Base-by-base conservation (phyloP, 2,113 vertebrate genomes). In the Oryzias javanicus region DNA sequence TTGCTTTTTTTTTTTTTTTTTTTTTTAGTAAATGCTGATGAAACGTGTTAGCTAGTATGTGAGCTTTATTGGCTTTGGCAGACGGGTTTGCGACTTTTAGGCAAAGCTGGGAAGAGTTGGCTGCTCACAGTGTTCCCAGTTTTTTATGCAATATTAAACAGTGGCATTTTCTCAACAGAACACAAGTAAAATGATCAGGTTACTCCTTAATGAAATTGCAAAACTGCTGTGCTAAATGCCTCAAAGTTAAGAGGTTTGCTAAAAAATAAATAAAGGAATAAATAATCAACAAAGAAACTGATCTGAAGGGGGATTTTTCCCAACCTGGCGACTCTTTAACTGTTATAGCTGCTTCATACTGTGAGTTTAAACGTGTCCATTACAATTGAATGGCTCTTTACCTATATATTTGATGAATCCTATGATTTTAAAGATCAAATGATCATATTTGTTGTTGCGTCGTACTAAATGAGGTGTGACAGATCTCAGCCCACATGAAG, bases 241-340 rank as follows among this genome's bases (percentile, higher is more conserved):
- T 68, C 19, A 42, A 18, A 14, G 53, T 49, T 1, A 19, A 52
- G 16, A 49, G 41, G 19, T 7, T 47, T 22, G 17, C n/a, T n/a
- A n/a, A n/a, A n/a, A n/a, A n/a, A 50, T 55, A 49, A 55, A 58
- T n/a, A n/a, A n/a, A n/a, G n/a, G n/a, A n/a, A n/a, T n/a, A n/a
- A n/a, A n/a, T n/a, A 29, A 58, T 35, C 29, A 29, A 52, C 49
- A 42, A 71, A 41, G 13, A 42, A 27, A 35, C 29, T 47, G 12
- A 35, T 60, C 24, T 45, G 10, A 24, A 44, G 55, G 41, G 41
- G 49, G 56, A 51, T 62, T 75, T 64, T 51, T 17, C n/a, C 19
- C 35, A 72, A 72, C 29, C 60, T 74, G 57, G 60, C 54, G 72
- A 72, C 67, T 50, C 22, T 49, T 52, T 70, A 41, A 66, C 45